Evolutionary conservation across 2,888 invertebrate genomes (phyloP), one percentile per base, ranked within the genome.

Genomic region (Agrochola lychnidis): DNA sequence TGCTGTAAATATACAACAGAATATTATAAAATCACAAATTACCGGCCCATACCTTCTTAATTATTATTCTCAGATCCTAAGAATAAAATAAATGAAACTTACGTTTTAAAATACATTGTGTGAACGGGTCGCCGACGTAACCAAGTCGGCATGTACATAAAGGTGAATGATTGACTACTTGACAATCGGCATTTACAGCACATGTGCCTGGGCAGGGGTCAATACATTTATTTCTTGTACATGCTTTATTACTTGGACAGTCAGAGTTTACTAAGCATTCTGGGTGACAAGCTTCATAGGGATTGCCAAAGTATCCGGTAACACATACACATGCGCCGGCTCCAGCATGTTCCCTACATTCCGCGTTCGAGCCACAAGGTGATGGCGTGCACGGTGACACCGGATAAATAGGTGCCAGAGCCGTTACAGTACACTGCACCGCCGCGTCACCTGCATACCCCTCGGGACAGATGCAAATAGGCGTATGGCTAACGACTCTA

Each of bases 131-230:
- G 40, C 98, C 98, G 9, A 97, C 97, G 90, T 97, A 98, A 57
- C 97, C 98, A 70, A 94, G 91, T 45, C 96, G 93, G 91, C 98
- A 98, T 63, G 97, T 97, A 91, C 98, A 98, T 77, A 97, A 93
- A 69, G 98, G 98, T 85, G 98, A 93, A 94, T 98, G 98, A 87
- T 98, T 98, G 7, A 98, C 97, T 22, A 98, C 98, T 94, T 97
- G 97, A 92, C 98, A 98, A 62, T 97, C 97, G 7, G 98, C 98
- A 92, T 98, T 98, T 84, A 97, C 96, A 19, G 98, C 98, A 93
- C 98, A 98, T 45, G 97, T 98, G 78, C 98, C 98, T 14, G 98
- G 98, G 89, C 98, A 98, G 40, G 98, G 98, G 93, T 98, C 98
- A 78, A 97, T 96, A 90, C 98, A 98, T 94, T 98, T 98, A 89